Evolutionary conservation across 2,113 vertebrate species (phyloP).

Genomic region (Thunnus thynnus): DNA sequence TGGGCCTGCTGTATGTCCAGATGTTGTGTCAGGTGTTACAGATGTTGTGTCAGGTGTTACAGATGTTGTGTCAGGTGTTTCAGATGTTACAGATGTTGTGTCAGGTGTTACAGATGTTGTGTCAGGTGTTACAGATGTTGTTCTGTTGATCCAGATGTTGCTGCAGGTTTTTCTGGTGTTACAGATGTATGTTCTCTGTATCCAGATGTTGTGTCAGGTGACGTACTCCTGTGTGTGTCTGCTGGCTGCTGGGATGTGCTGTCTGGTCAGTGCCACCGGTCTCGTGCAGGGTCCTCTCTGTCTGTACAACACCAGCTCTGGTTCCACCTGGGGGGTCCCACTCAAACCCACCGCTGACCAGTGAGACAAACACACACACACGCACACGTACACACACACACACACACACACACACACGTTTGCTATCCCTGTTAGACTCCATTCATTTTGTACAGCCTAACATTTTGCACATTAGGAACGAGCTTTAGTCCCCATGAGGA

Average conservation of each 20-base stretch:
- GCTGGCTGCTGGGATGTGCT: conserved; percentile 62
- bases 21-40: too few species aligned
- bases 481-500: too few species aligned
- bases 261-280: conserved; percentile 67
- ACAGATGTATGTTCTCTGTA: not conserved
- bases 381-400: not conserved
- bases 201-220: conserved; percentile 80
- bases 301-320: conserved; percentile 73
- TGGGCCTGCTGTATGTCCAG: too few species aligned
- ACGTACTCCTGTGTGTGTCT: conserved; percentile 65
- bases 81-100: not conserved
- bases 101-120: too few species aligned
- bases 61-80: not conserved
- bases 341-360: conserved; percentile 50
- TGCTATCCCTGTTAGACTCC: too few species aligned
- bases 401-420: not conserved
- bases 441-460: too few species aligned
- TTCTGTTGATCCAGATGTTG: not conserved
- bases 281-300: conserved; percentile 81
- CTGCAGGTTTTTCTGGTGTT: not conserved
- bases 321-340: conserved; percentile 75
- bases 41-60: too few species aligned
- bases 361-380: conserved; percentile 47
- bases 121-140: too few species aligned
- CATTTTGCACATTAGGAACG: too few species aligned